These are phyloP conservation scores for Oophaga pumilio DNA, from an alignment of 2,113 vertebrate species.

Conservation along the genomic window DNA sequence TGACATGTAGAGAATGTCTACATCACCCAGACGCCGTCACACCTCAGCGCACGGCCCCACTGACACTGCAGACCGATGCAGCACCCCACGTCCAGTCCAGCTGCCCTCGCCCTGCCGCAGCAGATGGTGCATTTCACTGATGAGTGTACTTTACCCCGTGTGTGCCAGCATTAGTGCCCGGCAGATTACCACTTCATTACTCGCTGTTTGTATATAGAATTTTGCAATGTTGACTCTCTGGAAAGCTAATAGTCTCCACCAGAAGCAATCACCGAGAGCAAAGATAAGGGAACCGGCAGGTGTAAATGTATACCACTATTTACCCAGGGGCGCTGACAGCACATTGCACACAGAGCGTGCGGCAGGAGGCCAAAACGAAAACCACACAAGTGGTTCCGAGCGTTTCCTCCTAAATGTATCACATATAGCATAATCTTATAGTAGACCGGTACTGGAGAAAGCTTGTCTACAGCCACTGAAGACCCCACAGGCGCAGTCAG, in stretches of 20 bases:
- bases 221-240: background rate
- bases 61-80: background rate
- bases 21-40: no score
- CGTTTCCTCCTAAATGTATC: background rate
- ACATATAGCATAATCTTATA: background rate
- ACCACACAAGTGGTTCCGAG: background rate
- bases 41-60: background rate
- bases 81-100: background rate
- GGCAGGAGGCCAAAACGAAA: background rate
- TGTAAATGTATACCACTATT: background rate
- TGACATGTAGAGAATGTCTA: no score
- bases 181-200: conserved; percentile 15
- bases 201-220: conserved; percentile 28
- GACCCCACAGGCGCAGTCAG: background rate
- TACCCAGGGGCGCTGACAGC: background rate
- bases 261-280: conserved; percentile 4
- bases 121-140: conserved; percentile 8
- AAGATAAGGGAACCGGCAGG: background rate
- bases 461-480: background rate
- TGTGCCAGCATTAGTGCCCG: conserved; percentile 4
- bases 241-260: background rate
- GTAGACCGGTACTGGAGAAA: background rate
- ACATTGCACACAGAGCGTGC: background rate
- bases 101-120: background rate
- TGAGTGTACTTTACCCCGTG: background rate